Evolutionary conservation across 2,888 invertebrate species (phyloP).

Genomic region (Trachelus stipa): DNA sequence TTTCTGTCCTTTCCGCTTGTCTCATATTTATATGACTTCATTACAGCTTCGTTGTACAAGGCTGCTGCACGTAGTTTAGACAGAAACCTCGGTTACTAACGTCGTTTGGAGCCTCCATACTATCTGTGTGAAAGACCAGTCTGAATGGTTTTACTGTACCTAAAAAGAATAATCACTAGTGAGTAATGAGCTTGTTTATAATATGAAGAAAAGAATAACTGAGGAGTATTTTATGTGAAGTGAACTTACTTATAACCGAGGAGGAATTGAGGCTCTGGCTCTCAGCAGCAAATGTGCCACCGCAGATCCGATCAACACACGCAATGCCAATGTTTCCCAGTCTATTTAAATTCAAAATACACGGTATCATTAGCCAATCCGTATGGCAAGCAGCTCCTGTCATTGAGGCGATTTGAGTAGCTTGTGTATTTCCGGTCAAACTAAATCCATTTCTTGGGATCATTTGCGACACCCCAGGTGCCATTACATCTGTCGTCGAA

Average conservation of each 20-base stretch:
- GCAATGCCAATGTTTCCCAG: slow-evolving; percentile 70
- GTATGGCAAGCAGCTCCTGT: slow-evolving; percentile 78
- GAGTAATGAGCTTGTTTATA: no score
- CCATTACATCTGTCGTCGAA: not conserved
- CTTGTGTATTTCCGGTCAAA: slow-evolving; percentile 81
- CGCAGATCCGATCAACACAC: slow-evolving; percentile 86
- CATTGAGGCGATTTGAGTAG: slow-evolving; percentile 75
- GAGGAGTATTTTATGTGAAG: not conserved
- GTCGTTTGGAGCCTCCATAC: slow-evolving; percentile 80
- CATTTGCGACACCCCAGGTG: not conserved
- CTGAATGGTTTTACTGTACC: slow-evolving; percentile 86
- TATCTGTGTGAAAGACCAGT: slow-evolving; percentile 82
- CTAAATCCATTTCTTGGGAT: slow-evolving; percentile 77
- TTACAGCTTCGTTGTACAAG: slow-evolving; percentile 75
- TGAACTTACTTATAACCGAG: slow-evolving; percentile 78
- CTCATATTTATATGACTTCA: slow-evolving; percentile 21
- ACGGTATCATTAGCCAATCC: slow-evolving; percentile 85
- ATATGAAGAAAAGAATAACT: not conserved
- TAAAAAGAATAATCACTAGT: slow-evolving; percentile 59
- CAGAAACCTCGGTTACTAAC: slow-evolving; percentile 85
- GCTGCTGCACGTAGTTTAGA: slow-evolving; percentile 86
- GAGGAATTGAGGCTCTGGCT: slow-evolving; percentile 71
- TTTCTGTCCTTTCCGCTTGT: not conserved
- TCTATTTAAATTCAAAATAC: slow-evolving; percentile 78
- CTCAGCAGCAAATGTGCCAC: slow-evolving; percentile 83